Conservation (phyloP, 2,113 vertebrate species). For the Melanocharis versteri region DNA sequence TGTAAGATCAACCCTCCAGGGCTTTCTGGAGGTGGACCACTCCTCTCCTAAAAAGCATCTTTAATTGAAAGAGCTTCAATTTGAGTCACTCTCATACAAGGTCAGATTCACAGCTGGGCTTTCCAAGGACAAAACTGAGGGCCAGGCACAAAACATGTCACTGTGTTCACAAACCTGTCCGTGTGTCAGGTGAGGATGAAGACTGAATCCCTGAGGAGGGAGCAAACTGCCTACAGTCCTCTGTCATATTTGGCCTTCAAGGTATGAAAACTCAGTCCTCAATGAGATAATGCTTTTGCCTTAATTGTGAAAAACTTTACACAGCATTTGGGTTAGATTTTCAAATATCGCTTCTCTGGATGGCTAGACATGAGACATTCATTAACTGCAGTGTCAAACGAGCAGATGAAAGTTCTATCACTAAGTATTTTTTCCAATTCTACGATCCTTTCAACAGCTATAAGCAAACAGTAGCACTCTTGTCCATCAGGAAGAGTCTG, state of each 20-base stretch:
- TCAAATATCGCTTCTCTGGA: neutral
- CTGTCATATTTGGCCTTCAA: neutral
- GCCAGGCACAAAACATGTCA: neutral
- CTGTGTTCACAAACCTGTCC: neutral
- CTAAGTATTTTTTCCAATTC: neutral
- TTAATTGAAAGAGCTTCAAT: neutral
- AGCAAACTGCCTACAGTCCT: neutral
- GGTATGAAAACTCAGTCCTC: neutral
- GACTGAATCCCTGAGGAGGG: neutral
- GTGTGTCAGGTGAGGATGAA: neutral
- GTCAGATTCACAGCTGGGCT: neutral
- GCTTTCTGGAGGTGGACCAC: neutral
- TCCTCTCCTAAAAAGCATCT: neutral
- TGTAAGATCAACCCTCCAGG: neutral
- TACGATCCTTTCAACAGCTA: constrained; percentile 22
- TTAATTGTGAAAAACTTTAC: neutral
- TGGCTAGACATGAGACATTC: neutral
- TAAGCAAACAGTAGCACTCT: constrained; percentile 37
- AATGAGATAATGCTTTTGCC: neutral
- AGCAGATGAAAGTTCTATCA: constrained; percentile 29
- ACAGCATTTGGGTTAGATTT: neutral
- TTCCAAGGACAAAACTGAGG: neutral
- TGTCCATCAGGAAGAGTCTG: constrained; percentile 15
- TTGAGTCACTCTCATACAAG: neutral
- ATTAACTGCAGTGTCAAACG: constrained; percentile 4